Conservation (phyloP, 2,797 vertebrate species). For the Paguma larvata region DNA sequence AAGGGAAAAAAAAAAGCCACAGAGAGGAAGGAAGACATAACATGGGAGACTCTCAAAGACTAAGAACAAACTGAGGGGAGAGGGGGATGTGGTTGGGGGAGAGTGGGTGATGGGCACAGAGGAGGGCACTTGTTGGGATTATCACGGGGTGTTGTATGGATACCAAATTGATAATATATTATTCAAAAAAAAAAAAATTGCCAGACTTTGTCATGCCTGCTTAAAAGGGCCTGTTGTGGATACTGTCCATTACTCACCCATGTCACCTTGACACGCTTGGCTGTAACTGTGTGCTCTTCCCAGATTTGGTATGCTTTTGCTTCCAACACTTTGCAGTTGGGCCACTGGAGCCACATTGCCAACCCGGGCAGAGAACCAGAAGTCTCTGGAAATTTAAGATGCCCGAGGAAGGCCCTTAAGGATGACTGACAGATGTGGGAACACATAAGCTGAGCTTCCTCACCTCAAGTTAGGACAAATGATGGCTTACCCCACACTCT, state of each 20-base stretch:
- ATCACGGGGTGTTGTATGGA: too few relatives aligned
- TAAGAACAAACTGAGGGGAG: too few relatives aligned
- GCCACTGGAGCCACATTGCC: not conserved
- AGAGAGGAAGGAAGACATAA: too few relatives aligned
- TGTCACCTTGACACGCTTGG: fast-evolving
- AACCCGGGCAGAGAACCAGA: not conserved
- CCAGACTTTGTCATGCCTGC: not conserved
- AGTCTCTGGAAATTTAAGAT: not conserved
- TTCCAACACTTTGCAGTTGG: not conserved
- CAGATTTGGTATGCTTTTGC: not conserved
- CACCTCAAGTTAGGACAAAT: not conserved
- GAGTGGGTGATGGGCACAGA: too few relatives aligned
- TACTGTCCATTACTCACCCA: not conserved
- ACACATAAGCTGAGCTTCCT: too few relatives aligned
- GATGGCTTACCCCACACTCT: fast-evolving
- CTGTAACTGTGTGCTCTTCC: not conserved
- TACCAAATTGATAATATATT: too few relatives aligned
- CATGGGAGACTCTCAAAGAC: too few relatives aligned
- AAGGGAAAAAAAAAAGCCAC: too few relatives aligned
- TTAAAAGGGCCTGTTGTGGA: fast-evolving
- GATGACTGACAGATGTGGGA: not conserved
- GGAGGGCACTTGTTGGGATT: too few relatives aligned
- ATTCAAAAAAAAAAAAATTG: too few relatives aligned
- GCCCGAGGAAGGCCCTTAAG: not conserved
- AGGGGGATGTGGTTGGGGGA: too few relatives aligned